Evolutionary conservation across 2,797 vertebrate genomes (phyloP).

Genomic region (Discoglossus pictus): DNA sequence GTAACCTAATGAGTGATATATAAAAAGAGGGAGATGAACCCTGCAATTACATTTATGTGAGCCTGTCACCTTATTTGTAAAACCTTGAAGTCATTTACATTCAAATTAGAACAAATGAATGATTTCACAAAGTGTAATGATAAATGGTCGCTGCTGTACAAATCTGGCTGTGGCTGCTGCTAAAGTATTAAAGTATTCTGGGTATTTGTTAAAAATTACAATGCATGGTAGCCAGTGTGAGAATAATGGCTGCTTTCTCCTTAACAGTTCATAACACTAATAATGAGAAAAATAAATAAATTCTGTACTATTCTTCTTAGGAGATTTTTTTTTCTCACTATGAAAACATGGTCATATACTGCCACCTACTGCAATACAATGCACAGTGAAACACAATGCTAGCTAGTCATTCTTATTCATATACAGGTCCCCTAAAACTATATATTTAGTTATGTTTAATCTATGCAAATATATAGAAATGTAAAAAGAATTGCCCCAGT

Average conservation of each 20-base stretch:
- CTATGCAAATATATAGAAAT: too few relatives aligned
- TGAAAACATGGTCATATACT: slow-evolving; percentile 69
- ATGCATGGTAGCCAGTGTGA: slow-evolving; percentile 78
- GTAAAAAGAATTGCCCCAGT: too few relatives aligned
- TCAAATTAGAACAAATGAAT: slow-evolving; percentile 87
- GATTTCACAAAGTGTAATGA: slow-evolving; percentile 83
- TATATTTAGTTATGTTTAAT: too few relatives aligned
- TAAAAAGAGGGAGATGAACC: slow-evolving; percentile 85
- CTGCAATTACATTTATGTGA: slow-evolving; percentile 86
- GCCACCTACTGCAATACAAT: slow-evolving; percentile 70
- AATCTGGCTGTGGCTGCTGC: slow-evolving; percentile 75
- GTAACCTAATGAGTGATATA: slow-evolving; percentile 88
- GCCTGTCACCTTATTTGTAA: slow-evolving; percentile 88
- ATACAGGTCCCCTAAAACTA: too few relatives aligned
- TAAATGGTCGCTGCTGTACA: slow-evolving; percentile 76
- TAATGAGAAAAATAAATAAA: slow-evolving; percentile 79
- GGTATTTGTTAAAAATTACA: slow-evolving; percentile 83
- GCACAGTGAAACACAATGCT: slow-evolving; percentile 37
- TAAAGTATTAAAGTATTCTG: slow-evolving; percentile 77
- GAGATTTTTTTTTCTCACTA: slow-evolving; percentile 30
- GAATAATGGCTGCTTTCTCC: slow-evolving; percentile 80
- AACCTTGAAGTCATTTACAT: slow-evolving; percentile 87
- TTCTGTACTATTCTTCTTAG: slow-evolving; percentile 67
- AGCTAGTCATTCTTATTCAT: too few relatives aligned
- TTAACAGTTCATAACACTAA: slow-evolving; percentile 80